phyloP scores from a whole-genome alignment of 2,888 invertebrate genomes.

The Polyommatus icarus region DNA sequence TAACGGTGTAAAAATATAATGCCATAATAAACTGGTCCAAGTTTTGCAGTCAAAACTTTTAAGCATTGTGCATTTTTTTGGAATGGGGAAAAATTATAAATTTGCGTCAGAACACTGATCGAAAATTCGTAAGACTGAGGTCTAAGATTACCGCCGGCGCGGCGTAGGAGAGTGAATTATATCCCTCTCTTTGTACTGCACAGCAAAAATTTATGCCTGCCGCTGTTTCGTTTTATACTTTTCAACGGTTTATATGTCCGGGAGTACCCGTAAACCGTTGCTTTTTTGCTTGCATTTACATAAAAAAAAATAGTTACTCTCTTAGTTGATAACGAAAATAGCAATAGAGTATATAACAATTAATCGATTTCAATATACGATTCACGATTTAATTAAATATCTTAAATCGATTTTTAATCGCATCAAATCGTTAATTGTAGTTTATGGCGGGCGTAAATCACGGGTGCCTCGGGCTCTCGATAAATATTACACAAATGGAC shows the following conservation, averaged over 20 bases:
- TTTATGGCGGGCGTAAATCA: slow-evolving; percentile 9
- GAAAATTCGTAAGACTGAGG: too few species aligned
- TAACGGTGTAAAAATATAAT: not conserved
- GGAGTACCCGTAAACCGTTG: too few species aligned
- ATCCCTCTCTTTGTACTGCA: too few species aligned
- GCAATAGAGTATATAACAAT: not conserved
- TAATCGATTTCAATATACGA: not conserved
- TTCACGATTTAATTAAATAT: slow-evolving; percentile 10
- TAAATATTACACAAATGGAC: slow-evolving; percentile 28
- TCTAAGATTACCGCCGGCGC: too few species aligned
- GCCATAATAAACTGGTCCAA: not conserved
- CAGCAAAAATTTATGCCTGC: too few species aligned
- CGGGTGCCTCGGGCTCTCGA: slow-evolving; percentile 13
- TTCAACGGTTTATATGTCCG: too few species aligned
- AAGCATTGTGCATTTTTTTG: too few species aligned
- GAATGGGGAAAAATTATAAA: too few species aligned
- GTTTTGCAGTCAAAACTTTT: too few species aligned
- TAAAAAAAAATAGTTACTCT: not conserved
- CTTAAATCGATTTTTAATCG: slow-evolving; percentile 17
- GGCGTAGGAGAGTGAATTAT: too few species aligned
- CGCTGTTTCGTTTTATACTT: too few species aligned
- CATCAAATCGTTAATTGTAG: slow-evolving; percentile 19
- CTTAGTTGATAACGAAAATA: not conserved
- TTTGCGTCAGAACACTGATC: too few species aligned
- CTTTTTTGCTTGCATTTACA: not conserved